Evolutionary conservation across 1,140 invertebrate genomes (phyloP), one percentile per base, ranked within the genome.

Genomic region (Penaeus chinensis): DNA sequence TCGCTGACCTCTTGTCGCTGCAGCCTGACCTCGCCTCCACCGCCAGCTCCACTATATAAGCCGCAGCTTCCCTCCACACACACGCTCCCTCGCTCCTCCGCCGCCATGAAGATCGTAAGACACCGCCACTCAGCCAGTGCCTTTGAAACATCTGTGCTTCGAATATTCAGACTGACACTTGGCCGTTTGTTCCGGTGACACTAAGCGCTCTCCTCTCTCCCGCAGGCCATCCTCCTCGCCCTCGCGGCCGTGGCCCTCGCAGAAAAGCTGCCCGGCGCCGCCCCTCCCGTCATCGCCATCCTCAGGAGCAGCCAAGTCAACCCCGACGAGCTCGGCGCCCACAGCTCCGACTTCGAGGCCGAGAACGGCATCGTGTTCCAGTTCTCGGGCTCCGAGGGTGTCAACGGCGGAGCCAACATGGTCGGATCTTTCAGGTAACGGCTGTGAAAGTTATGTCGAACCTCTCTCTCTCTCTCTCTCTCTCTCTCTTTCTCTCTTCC

Each of bases 301-400:
- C 4, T 74, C 27, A 7, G 71, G n/a, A 27, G 42, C 18, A 27
- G 5, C n/a, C 71, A 74, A n/a, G 71, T 74, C 71, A 74, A 74
- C 71, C 71, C 71, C 27, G 71, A 74, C n/a, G 71, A 16, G 27
- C 24, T 74, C 71, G 71, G 71, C 19, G 71, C 71, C 71, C 71
- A 74, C 71, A 74, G 71, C 27, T 74, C 71, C 71, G 71, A 74
- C 71, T 74, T 74, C 71, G 71, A 74, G 42, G 22, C 71, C 71
- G 71, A 24, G n/a, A 74, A 74, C 20, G 71, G 71, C 24, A 74
- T 74, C 71, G 71, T 74, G 20, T 74, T 74, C 71, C 24, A 27
- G 71, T 74, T 74, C 71, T 74, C 71, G 5, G 71, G 71, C 27
- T 74, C 71, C 19, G 27, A 74, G 71, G 71, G 71, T 13, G 27